Evolutionary conservation across 2,113 vertebrate species (phyloP).

Genomic region (Passer domesticus): DNA sequence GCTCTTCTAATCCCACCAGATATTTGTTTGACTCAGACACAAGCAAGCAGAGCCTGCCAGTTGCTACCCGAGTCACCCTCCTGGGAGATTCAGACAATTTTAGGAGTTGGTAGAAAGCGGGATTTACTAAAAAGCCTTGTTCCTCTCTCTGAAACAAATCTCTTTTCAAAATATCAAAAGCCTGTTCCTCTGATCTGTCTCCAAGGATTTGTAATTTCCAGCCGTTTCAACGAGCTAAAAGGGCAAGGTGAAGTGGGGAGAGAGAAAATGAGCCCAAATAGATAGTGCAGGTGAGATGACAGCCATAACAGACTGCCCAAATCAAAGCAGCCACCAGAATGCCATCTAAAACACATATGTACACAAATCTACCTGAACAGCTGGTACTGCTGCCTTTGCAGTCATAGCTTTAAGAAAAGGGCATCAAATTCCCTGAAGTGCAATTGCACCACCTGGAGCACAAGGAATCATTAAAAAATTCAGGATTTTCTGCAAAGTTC

Average conservation of each 20-base stretch:
- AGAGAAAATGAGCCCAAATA: neutral
- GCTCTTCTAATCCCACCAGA: neutral
- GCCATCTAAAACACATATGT: neutral
- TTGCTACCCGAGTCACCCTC: neutral
- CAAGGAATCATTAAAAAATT: neutral
- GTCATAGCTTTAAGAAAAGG: neutral
- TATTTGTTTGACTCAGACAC: neutral
- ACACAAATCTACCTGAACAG: neutral
- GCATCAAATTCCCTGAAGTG: neutral
- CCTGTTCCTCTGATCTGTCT: neutral
- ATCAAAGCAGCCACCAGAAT: neutral
- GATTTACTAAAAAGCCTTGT: neutral
- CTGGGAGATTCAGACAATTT: neutral
- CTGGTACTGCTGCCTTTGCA: neutral
- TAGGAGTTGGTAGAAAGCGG: neutral
- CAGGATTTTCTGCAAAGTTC: neutral
- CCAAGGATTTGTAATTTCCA: slow-evolving; percentile 14
- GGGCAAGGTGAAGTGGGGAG: neutral
- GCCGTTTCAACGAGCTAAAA: neutral
- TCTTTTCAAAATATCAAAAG: slow-evolving; percentile 13
- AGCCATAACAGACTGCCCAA: neutral
- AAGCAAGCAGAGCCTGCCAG: neutral
- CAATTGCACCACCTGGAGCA: neutral
- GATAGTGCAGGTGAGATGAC: neutral
- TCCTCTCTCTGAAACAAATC: neutral